phyloP scores from a whole-genome alignment of 2,113 vertebrate species.

The Oreochromis niloticus region DNA sequence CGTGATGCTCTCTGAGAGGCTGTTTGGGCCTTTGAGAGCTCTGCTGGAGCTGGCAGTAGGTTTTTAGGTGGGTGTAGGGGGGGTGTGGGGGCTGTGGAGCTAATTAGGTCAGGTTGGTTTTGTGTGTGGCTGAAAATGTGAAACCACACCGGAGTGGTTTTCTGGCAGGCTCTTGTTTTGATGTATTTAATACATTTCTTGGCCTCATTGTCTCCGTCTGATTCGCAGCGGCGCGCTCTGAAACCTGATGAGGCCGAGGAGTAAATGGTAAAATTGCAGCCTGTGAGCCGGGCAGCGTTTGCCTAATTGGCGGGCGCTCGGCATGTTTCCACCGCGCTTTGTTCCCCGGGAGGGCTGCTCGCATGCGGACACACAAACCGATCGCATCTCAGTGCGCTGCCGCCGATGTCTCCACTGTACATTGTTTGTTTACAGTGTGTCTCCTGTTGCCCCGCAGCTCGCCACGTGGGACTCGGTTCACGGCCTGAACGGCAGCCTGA shows the following conservation, averaged over 20 bases:
- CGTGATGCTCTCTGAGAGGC: accelerated
- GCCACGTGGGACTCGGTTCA: conserved; percentile 93
- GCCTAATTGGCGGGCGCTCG: background rate
- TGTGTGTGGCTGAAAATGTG: background rate
- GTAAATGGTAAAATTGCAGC: background rate
- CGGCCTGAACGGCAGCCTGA: conserved; percentile 91
- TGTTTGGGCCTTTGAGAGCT: background rate
- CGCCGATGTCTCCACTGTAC: background rate
- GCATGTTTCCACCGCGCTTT: background rate
- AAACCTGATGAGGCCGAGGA: background rate
- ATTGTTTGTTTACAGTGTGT: background rate
- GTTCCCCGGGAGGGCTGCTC: background rate
- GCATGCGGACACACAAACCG: background rate
- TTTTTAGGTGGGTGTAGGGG: too few species aligned
- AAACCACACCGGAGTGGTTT: background rate
- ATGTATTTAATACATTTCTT: background rate
- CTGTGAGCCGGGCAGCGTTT: background rate
- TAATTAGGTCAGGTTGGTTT: background rate
- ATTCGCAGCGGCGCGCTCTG: background rate
- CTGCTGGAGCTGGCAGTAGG: background rate
- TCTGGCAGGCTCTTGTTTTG: background rate
- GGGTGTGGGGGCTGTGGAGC: background rate
- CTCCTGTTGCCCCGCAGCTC: conserved; percentile 68
- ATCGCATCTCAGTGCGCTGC: background rate
- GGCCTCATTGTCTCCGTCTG: background rate